Conservation (phyloP, 2,888 invertebrate species). For the Cordilura impudica region DNA sequence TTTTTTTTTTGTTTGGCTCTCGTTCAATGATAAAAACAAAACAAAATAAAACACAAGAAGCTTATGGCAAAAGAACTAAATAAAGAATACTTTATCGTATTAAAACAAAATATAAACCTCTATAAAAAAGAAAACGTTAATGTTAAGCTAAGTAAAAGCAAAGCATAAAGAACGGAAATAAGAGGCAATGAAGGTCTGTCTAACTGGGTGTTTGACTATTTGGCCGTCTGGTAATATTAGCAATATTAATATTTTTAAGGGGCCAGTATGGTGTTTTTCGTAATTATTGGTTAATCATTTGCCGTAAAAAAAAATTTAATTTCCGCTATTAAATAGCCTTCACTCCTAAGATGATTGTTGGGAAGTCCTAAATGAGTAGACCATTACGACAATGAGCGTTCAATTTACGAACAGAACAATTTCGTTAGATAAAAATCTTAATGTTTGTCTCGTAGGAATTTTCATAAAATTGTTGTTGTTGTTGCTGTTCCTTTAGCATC, state of each 20-base stretch:
- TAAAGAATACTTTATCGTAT: not conserved
- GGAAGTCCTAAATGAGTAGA: constrained; percentile 45
- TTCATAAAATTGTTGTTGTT: not conserved
- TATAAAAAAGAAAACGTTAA: not conserved
- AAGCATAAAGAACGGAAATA: not conserved
- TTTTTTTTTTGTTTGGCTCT: not conserved
- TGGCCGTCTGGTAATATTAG: constrained; percentile 59
- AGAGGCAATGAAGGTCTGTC: constrained; percentile 28
- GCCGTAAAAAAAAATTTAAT: constrained; percentile 73
- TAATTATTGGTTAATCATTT: constrained; percentile 73
- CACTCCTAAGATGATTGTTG: constrained; percentile 35
- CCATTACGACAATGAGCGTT: not conserved
- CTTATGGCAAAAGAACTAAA: not conserved
- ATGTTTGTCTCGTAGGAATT: constrained; percentile 11
- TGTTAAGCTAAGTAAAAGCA: too few relatives aligned
- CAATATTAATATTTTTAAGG: constrained; percentile 1
- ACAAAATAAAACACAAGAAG: constrained; percentile 31
- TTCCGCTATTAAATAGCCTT: constrained; percentile 68
- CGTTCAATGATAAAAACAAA: constrained; percentile 13
- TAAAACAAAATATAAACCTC: not conserved
- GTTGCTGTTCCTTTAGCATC: not conserved
- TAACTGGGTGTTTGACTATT: too few relatives aligned
- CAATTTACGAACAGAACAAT: not conserved
- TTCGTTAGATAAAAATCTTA: constrained; percentile 43
- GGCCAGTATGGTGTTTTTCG: constrained; percentile 22